Evolutionary conservation across 2,797 vertebrate genomes (phyloP), one percentile per base, ranked within the genome.

Genomic region (Nannoperca australis): DNA sequence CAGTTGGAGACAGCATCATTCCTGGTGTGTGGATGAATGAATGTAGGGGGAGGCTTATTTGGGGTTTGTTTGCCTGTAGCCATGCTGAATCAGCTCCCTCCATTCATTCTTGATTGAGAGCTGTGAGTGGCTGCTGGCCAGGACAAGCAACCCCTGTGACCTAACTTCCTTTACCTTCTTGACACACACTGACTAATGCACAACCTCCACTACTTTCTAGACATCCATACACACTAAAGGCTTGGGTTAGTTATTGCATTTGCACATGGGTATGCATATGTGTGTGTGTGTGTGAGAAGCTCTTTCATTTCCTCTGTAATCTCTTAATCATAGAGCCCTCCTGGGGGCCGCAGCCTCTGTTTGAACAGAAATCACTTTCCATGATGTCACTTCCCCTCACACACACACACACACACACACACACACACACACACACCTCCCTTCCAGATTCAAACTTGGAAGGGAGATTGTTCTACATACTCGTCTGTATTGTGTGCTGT

Each of bases 271-370:
- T 72, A 62, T 70, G 68, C 42, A 51, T 45, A 36, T 36, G 44
- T 54, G 64, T 51, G 50, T 55, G 13, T 66, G 47, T 74, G 78
- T 60, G 47, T 61, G 49, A 64, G 75, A 78, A 83, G 82, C 27
- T 79, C 87, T 93, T 93, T 95, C 82, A 91, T 93, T 94, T 92
- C 88, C 89, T 86, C 76, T 77, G 73, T 93, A 95, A 94, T 94
- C 92, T 89, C 64, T 85, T 93, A 91, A 95, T 94, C 91, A 92
- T 76, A 78, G 69, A 85, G 68, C 86, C 82, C 88, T 90, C 92
- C 91, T 91, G 84, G 80, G 83, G 84, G 76, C 87, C 84, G 68
- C 73, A 79, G 71, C 63, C 84, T 88, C 77, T 86, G 79, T 82
- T 89, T 88, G 75, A 66, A 82, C 85, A 84, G 76, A 81, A 86